Evolutionary conservation across 2,797 vertebrate genomes (phyloP), one percentile per base, ranked within the genome.

Genomic region (Falco peregrinus): DNA sequence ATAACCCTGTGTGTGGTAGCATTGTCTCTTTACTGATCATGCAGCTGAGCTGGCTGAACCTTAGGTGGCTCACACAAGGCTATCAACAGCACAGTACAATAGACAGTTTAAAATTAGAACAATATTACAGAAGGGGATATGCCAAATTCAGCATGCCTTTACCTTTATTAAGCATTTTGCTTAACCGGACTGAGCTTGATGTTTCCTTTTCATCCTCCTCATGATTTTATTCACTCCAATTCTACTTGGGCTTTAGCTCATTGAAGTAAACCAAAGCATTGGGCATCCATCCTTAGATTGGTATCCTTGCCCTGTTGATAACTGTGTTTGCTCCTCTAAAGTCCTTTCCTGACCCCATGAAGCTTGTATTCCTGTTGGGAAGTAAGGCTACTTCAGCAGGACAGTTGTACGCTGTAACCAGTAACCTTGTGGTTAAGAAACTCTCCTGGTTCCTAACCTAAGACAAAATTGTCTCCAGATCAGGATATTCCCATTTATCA

Each of bases 1-100:
- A 98, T 98, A 98, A 97, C 97, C 96, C 97, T 16, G 94, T 98
- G 98, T 98, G 97, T 98, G 97, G 97, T 97, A 98, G 96, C 94
- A 96, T 97, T 97, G 97, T 97, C 97, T 97, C 93, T 93, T 74
- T 76, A 94, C 53, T 94, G 97, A 95, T 95, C 82, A 10, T 93
- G 94, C 97, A 97, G 97, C 97, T 98, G 97, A 93, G 89, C 61
- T 98, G 97, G 97, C 97, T 97, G 97, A 97, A 97, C 96, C 97
- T 97, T 96, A 39, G 82, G 94, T 97, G 93, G 92, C 97, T 97
- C 96, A 91, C 94, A 96, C 88, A 84, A 92, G 91, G 93, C 96
- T 96, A 97, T 97, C 93, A 95, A 95, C 91, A 96, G 91, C 83
- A 94, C 80, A 93, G 47, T 90, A 95, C 95, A 96, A 96, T 25